Conservation (phyloP, 2,888 invertebrate species). For the Crocallis elinguaria region DNA sequence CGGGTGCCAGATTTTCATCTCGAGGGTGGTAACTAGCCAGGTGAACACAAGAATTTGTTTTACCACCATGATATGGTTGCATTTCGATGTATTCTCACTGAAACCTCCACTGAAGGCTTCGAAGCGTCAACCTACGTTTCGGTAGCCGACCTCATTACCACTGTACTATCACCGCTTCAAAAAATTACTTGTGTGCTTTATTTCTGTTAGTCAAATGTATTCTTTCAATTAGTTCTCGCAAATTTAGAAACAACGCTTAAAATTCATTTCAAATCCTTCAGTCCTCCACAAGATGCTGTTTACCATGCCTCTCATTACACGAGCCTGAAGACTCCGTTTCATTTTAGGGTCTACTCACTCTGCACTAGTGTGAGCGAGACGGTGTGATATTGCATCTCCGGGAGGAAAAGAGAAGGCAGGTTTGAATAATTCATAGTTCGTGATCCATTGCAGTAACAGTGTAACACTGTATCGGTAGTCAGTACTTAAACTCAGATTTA, state of each 20-base stretch:
- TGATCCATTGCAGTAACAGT: conserved; percentile 54
- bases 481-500: background rate
- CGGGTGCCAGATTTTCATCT: no score
- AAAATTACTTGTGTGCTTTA: no score
- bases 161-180: no score
- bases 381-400: conserved; percentile 8
- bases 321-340: conserved; percentile 6
- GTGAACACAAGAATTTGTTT: no score
- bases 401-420: conserved; percentile 39
- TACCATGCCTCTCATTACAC: conserved; percentile 15
- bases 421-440: conserved; percentile 59
- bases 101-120: no score
- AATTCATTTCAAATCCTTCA: background rate
- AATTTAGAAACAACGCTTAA: background rate
- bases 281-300: background rate
- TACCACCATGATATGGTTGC: no score
- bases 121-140: no score
- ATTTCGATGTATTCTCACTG: no score
- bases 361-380: conserved; percentile 11
- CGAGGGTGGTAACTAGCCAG: no score
- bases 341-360: conserved; percentile 18
- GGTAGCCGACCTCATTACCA: no score
- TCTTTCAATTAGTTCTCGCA: no score
- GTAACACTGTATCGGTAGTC: conserved; percentile 39
- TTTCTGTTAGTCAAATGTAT: no score